These are phyloP conservation scores for Anthophora plumipes DNA, from an alignment of 2,888 invertebrate genomes.

Conservation along the genomic window DNA sequence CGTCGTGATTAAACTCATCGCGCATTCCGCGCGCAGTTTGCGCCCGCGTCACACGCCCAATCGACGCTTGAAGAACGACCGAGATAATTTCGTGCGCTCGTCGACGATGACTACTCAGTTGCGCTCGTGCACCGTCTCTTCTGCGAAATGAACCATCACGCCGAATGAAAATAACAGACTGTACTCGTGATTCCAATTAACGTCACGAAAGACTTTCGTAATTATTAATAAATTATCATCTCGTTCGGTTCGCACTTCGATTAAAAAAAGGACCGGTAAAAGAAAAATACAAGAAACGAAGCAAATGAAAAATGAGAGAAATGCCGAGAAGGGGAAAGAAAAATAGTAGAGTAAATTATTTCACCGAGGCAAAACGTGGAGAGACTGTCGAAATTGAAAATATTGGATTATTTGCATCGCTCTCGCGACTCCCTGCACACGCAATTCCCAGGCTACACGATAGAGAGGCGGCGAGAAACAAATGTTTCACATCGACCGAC, in stretches of 20 bases:
- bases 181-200: constrained; percentile 12
- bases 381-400: constrained; percentile 44
- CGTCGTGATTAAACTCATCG: constrained; percentile 62
- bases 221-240: constrained; percentile 8
- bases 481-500: constrained; percentile 49
- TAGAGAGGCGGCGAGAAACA: constrained; percentile 37
- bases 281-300: neutral
- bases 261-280: neutral
- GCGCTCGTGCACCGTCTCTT: neutral
- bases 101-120: constrained; percentile 6
- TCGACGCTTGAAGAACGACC: constrained; percentile 43
- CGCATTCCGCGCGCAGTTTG: constrained; percentile 38
- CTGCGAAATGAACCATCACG: neutral
- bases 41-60: constrained; percentile 13
- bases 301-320: too few relatives aligned
- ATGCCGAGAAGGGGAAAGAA: constrained; percentile 1
- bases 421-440: neutral
- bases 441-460: constrained; percentile 24
- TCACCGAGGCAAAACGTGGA: constrained; percentile 18
- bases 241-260: neutral
- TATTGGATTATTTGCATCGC: constrained; percentile 45
- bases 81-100: constrained; percentile 50
- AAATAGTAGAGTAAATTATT: constrained; percentile 52
- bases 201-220: neutral
- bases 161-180: neutral